A percentile compares a stretch with the other conserved stretches of the same genome.
phyloP scores from a whole-genome alignment of 2,888 invertebrate species.

The Synergus umbraculus region DNA sequence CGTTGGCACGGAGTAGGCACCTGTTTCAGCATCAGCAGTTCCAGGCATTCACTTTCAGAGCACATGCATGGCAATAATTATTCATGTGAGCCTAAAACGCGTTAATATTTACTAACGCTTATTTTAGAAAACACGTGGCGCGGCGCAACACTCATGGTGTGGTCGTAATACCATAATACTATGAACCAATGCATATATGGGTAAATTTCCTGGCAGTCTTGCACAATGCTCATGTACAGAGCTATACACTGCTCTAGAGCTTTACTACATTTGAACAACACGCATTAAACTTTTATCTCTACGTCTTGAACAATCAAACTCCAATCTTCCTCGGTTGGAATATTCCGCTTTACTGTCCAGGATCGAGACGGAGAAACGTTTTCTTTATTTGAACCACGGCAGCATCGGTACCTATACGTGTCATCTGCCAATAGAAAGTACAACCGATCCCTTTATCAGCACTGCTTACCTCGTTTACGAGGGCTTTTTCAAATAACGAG shows the following conservation, averaged over 20 bases:
- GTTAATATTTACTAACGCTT: slow-evolving; percentile 30
- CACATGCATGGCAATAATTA: slow-evolving; percentile 32
- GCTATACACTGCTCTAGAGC: background rate
- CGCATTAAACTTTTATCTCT: slow-evolving; percentile 20
- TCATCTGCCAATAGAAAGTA: background rate
- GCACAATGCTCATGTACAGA: background rate
- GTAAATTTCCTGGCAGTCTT: background rate
- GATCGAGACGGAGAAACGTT: background rate
- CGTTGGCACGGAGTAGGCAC: background rate
- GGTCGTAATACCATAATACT: background rate
- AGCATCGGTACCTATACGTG: background rate
- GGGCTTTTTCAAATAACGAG: background rate
- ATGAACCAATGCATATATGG: background rate
- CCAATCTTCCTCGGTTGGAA: background rate
- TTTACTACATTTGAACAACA: slow-evolving; percentile 18
- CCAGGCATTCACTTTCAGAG: slow-evolving; percentile 31
- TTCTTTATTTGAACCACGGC: background rate
- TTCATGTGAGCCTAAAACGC: background rate
- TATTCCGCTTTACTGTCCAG: background rate
- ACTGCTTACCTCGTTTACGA: background rate
- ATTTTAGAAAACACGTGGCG: slow-evolving; percentile 9
- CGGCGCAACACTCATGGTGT: background rate
- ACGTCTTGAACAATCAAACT: slow-evolving; percentile 3
- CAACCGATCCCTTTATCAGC: background rate
- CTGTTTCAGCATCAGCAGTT: slow-evolving; percentile 14